Conservation (phyloP, 1,140 invertebrate species). For the Atta colombica region DNA sequence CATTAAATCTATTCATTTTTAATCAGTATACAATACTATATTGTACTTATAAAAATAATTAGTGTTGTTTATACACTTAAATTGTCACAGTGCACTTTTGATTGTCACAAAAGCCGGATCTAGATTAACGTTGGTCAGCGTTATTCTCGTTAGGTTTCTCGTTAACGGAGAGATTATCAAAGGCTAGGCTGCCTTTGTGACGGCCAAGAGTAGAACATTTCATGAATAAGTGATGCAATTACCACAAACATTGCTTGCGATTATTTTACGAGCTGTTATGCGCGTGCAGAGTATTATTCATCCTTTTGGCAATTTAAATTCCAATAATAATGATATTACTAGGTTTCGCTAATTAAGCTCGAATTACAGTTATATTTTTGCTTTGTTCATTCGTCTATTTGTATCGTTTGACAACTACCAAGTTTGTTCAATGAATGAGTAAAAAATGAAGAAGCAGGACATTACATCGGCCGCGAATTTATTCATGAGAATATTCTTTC, state of each 20-base stretch:
- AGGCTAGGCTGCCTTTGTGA: conserved; percentile 50
- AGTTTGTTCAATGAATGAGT: not conserved
- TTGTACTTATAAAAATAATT: conserved; percentile 14
- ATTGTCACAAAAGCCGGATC: conserved; percentile 12
- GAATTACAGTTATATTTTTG: conserved; percentile 1
- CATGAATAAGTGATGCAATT: conserved; percentile 71
- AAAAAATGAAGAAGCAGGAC: conserved; percentile 29
- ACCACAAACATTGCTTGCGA: conserved; percentile 48
- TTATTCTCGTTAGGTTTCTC: conserved; percentile 52
- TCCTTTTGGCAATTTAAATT: conserved; percentile 52
- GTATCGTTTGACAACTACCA: conserved; percentile 32
- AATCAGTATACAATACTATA: not conserved
- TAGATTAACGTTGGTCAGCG: conserved; percentile 23
- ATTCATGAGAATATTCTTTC: conserved; percentile 65
- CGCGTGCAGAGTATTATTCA: conserved; percentile 42
- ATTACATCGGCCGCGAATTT: conserved; percentile 55
- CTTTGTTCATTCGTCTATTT: not conserved
- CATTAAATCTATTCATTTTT: too few relatives aligned
- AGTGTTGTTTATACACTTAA: not conserved
- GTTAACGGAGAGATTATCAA: conserved; percentile 57
- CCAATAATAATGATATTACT: conserved; percentile 53
- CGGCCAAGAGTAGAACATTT: conserved; percentile 17
- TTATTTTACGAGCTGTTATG: conserved; percentile 42
- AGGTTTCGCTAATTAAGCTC: conserved; percentile 11
- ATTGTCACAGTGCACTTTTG: not conserved